Evolutionary conservation across 2,888 invertebrate genomes (phyloP).

Genomic region (Lasioglossum leucozonium): DNA sequence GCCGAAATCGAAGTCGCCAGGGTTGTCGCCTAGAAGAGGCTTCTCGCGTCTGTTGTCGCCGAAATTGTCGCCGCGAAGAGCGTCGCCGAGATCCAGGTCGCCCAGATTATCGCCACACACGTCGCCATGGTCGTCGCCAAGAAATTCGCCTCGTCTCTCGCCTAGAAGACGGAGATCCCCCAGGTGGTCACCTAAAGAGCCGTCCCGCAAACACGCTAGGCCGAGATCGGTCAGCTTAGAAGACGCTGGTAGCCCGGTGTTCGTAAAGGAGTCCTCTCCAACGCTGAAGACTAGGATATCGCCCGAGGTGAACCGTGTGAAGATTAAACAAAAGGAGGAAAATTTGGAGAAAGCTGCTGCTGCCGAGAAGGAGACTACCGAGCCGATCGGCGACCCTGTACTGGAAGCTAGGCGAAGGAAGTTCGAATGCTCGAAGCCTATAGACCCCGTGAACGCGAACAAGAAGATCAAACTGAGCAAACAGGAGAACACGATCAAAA

Average conservation of each 20-base stretch:
- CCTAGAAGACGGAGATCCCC: conserved; percentile 75
- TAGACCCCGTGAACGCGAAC: conserved; percentile 85
- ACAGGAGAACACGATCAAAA: conserved; percentile 64
- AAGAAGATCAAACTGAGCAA: conserved; percentile 84
- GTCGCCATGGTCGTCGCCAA: conserved; percentile 75
- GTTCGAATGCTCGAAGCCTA: conserved; percentile 85
- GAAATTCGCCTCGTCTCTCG: conserved; percentile 75
- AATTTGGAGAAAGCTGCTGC: conserved; percentile 53
- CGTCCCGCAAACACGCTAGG: conserved; percentile 64
- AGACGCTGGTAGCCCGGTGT: conserved; percentile 43
- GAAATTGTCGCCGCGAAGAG: conserved; percentile 61
- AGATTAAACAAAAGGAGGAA: conserved; percentile 64
- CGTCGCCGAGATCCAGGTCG: conserved; percentile 69
- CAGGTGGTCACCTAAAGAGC: conserved; percentile 76
- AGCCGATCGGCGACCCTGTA: conserved; percentile 83
- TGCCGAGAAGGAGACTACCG: conserved; percentile 61
- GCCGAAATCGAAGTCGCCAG: conserved; percentile 72
- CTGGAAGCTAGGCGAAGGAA: conserved; percentile 86
- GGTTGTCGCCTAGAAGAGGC: conserved; percentile 71
- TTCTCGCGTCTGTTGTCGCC: conserved; percentile 62
- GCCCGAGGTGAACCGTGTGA: conserved; percentile 56
- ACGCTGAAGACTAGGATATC: conserved; percentile 58
- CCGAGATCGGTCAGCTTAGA: conserved; percentile 72
- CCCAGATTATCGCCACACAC: conserved; percentile 69
- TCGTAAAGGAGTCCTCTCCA: conserved; percentile 65